These are phyloP conservation scores for Pontoporia blainvillei DNA, from an alignment of 2,113 vertebrate species.

Conservation along the genomic window DNA sequence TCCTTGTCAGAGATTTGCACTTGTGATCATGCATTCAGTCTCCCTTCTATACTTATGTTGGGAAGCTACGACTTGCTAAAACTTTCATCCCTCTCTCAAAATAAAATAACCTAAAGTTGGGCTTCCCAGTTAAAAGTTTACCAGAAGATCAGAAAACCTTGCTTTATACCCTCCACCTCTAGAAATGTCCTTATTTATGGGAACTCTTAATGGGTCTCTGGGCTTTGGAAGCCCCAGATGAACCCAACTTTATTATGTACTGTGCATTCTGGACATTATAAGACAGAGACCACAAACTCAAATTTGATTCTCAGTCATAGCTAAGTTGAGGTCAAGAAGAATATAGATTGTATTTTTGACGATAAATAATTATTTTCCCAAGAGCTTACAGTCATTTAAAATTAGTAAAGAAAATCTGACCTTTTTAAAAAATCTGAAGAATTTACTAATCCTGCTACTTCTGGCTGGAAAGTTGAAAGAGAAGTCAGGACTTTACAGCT, in stretches of 20 bases:
- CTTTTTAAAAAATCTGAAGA: constrained; percentile 9
- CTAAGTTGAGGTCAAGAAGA: not conserved
- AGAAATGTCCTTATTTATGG: not conserved
- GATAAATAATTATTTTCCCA: not conserved
- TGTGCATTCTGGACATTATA: not conserved
- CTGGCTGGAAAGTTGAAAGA: not conserved
- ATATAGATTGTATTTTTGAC: not conserved
- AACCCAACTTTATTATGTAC: not conserved
- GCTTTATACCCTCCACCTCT: not conserved
- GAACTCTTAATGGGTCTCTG: not conserved
- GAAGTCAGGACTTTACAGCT: not conserved
- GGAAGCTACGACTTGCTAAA: not conserved
- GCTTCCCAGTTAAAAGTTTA: not conserved
- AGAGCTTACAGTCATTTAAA: not conserved
- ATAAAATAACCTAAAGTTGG: not conserved
- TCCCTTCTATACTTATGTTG: not conserved
- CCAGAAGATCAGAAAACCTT: not conserved
- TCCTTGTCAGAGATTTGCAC: not conserved
- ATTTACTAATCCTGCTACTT: not conserved
- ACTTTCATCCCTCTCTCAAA: not conserved
- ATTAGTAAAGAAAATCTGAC: not conserved
- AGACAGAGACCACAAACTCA: not conserved
- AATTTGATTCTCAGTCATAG: not conserved
- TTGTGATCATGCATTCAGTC: not conserved
- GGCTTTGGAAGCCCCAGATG: not conserved